A percentile compares a stretch with the other conserved stretches of the same genome.
Conservation (phyloP, 2,113 vertebrate species). For the Barnardius zonarius region DNA sequence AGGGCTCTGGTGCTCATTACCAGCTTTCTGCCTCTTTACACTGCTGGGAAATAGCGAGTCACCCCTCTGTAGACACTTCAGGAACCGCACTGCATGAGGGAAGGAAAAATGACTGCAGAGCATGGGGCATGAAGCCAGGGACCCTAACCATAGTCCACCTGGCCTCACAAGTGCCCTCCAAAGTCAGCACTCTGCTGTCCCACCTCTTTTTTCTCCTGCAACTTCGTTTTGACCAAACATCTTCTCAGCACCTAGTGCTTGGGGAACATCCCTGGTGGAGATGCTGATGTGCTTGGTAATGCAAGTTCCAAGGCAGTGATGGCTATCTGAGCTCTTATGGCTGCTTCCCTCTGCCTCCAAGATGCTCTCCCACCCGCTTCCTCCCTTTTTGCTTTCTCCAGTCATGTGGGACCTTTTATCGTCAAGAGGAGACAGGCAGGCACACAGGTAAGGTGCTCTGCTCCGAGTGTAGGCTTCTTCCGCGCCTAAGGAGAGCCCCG, state of each 20-base stretch:
- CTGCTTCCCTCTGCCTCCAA: background rate
- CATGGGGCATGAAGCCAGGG: background rate
- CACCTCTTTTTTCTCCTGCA: background rate
- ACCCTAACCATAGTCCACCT: background rate
- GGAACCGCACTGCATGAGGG: background rate
- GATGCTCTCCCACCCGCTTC: background rate
- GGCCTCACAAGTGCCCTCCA: background rate
- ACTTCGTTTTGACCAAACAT: background rate
- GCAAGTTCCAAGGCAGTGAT: background rate
- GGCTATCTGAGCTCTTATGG: background rate
- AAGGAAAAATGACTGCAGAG: background rate
- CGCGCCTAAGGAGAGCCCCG: background rate
- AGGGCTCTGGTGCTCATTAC: background rate
- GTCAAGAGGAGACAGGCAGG: rapidly evolving
- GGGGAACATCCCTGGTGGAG: background rate
- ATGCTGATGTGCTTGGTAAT: background rate
- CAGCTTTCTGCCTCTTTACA: background rate
- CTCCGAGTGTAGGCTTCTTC: background rate
- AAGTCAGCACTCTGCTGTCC: background rate
- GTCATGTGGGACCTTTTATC: background rate
- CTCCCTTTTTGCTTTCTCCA: background rate
- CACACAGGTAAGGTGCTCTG: background rate
- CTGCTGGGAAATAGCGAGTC: background rate
- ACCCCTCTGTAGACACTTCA: background rate
- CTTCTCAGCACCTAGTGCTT: background rate